These are phyloP conservation scores for Nothoprocta pentlandii DNA, from an alignment of 2,113 vertebrate species.

Conservation along the genomic window DNA sequence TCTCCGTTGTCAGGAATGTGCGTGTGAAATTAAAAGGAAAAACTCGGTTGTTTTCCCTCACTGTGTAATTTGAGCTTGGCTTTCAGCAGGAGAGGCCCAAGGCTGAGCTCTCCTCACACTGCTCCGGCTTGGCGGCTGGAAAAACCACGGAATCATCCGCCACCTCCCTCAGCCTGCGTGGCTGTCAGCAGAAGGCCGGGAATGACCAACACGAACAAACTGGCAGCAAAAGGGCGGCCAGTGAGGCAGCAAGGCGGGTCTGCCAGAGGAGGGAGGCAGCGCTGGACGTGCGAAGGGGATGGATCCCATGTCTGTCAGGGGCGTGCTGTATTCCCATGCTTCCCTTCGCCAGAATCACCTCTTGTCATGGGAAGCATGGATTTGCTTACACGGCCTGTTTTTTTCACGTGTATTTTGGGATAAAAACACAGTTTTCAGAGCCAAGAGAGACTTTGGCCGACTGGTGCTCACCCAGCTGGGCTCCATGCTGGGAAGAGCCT, in stretches of 20 bases:
- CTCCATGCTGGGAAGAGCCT: background rate
- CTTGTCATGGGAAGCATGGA: conserved; percentile 39
- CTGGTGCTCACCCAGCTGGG: conserved; percentile 26
- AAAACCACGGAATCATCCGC: background rate
- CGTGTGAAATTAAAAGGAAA: background rate
- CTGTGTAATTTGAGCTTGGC: background rate
- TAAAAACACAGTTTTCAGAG: conserved; percentile 33
- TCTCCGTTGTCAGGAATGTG: background rate
- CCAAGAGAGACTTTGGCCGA: conserved; percentile 51
- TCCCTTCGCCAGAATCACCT: conserved; percentile 24
- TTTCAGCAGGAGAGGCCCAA: background rate
- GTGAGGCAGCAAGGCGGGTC: conserved; percentile 46
- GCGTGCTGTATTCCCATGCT: conserved; percentile 30
- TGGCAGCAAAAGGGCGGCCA: background rate
- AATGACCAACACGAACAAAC: background rate
- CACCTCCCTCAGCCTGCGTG: background rate
- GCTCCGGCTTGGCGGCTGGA: background rate
- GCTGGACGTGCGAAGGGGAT: conserved; percentile 15
- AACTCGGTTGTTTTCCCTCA: background rate
- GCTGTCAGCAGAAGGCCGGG: conserved; percentile 1
- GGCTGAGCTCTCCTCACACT: background rate
- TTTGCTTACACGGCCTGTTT: conserved; percentile 17
- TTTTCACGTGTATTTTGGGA: background rate
- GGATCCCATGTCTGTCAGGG: conserved; percentile 47
- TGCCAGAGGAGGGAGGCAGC: conserved; percentile 37